Percentiles rank a stretch among this genome's conserved stretches.
These are phyloP conservation scores for Nephrotoma guestfalica DNA, from an alignment of 2,888 invertebrate species.

Conservation along the genomic window DNA sequence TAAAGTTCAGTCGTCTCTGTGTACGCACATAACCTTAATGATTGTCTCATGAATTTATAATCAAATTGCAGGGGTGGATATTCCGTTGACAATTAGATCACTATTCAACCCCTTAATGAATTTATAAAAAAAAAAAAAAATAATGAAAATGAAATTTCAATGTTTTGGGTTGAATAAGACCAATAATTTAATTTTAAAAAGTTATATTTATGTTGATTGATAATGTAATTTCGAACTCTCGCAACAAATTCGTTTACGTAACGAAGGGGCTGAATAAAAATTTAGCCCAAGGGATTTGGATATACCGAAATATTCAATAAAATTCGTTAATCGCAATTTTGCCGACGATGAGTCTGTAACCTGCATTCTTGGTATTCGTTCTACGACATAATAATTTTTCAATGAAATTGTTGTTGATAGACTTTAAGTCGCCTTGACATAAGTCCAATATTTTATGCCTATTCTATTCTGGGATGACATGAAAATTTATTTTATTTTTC, in stretches of 20 bases:
- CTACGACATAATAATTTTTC: neutral
- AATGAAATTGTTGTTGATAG: neutral
- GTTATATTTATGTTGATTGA: neutral
- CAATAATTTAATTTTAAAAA: neutral
- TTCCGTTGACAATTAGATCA: neutral
- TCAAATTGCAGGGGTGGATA: neutral
- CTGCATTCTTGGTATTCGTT: neutral
- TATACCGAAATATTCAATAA: neutral
- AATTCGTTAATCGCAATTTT: neutral
- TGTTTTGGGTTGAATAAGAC: neutral
- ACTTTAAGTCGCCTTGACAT: neutral
- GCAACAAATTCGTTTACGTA: neutral
- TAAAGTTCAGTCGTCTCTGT: neutral
- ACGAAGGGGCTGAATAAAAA: neutral
- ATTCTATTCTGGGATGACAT: neutral
- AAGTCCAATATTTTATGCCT: neutral
- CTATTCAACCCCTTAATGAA: neutral
- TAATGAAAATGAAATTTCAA: neutral
- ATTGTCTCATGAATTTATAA: neutral
- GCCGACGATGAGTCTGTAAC: neutral
- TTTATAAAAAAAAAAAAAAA: neutral
- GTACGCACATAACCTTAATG: neutral
- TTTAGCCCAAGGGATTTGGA: neutral
- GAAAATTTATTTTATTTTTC: neutral
- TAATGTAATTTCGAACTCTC: neutral